Conservation (phyloP, 2,113 vertebrate species). For the Phalacrocorax carbo region DNA sequence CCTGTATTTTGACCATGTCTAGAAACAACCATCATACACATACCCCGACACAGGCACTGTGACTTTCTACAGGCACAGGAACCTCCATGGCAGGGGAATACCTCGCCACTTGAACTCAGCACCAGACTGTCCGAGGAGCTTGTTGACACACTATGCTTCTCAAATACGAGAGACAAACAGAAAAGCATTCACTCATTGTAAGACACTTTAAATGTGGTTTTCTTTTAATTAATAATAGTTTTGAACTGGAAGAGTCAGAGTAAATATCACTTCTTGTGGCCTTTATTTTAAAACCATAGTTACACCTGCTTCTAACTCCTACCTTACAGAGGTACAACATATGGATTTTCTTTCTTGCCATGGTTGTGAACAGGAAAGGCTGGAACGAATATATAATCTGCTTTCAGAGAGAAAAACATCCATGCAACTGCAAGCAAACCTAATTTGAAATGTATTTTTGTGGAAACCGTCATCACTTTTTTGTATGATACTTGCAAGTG, state of each 20-base stretch:
- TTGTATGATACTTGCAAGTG: background rate
- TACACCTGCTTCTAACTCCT: background rate
- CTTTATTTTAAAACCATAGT: background rate
- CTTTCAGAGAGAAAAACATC: background rate
- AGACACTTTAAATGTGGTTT: background rate
- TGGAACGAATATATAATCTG: background rate
- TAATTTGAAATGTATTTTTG: background rate
- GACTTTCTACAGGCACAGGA: background rate
- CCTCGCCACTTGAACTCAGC: fast-evolving
- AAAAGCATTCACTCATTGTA: background rate
- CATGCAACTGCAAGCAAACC: background rate
- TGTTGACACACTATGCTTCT: background rate
- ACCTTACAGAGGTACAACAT: background rate
- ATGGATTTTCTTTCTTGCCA: background rate
- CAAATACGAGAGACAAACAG: background rate
- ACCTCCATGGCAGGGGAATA: background rate
- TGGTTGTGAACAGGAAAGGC: background rate
- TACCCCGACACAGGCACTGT: fast-evolving
- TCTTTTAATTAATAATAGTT: background rate
- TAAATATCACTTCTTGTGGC: background rate
- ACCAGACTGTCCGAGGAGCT: fast-evolving
- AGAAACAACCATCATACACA: background rate
- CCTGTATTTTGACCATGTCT: background rate
- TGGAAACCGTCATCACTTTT: background rate
- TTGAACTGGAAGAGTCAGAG: background rate